Conservation (phyloP, 1,140 invertebrate genomes). For the Penaeus japonicus region DNA sequence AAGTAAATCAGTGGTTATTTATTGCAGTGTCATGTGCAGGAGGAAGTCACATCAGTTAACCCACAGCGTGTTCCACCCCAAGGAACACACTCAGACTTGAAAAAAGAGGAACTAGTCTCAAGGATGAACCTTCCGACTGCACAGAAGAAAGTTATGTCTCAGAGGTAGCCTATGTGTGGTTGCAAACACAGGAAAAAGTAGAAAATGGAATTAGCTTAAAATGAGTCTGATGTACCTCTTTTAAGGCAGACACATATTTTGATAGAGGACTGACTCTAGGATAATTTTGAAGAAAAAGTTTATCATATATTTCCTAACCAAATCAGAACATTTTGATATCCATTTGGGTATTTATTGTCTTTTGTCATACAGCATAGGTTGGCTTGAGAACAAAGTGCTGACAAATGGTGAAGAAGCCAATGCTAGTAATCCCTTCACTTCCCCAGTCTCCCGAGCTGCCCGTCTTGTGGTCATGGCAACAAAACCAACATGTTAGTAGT, state of each 20-base stretch:
- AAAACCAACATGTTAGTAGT: slow-evolving; percentile 6
- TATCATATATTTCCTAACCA: too few relatives aligned
- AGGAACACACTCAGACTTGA: not conserved
- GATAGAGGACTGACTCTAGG: not conserved
- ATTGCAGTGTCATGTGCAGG: too few relatives aligned
- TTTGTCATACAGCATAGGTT: slow-evolving; percentile 14
- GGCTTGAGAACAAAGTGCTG: slow-evolving; percentile 23
- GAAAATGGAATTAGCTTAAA: too few relatives aligned
- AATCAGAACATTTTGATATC: too few relatives aligned
- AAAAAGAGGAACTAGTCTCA: slow-evolving; percentile 35
- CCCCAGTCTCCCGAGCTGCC: slow-evolving; percentile 26
- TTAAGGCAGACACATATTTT: not conserved
- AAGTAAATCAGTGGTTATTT: too few relatives aligned
- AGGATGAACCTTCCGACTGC: slow-evolving; percentile 24
- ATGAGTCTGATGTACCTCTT: too few relatives aligned
- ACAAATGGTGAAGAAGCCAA: not conserved
- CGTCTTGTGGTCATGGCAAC: slow-evolving; percentile 16
- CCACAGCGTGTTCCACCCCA: too few relatives aligned
- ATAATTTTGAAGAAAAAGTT: not conserved
- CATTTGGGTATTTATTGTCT: not conserved
- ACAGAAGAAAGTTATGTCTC: slow-evolving; percentile 29
- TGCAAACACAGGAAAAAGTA: too few relatives aligned
- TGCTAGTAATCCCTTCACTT: slow-evolving; percentile 8
- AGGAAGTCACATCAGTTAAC: too few relatives aligned
- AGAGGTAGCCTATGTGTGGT: not conserved